Base-by-base conservation (phyloP, 1,140 invertebrate genomes). In the Drosophila micromelanica region DNA sequence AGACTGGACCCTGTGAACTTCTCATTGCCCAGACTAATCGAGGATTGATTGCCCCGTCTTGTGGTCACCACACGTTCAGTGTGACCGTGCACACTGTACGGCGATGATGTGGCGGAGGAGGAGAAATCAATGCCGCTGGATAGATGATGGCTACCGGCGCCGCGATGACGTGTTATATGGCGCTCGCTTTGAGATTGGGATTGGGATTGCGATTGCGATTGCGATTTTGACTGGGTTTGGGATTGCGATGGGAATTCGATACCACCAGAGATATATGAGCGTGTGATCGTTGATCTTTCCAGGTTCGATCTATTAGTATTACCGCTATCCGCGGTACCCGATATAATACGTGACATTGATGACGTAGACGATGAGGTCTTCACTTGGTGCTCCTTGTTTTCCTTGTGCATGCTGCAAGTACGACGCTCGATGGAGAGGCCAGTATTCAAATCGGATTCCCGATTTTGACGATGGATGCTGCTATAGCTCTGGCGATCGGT, bases 401-500 rank as follows among this genome's bases (percentile, higher is more conserved):
- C 94, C 48, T 96, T 93, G 78, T 97, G 96, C 76, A 96, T 93
- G 1, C 95, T 95, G 63, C 80, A 85, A 42, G 95, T 96, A 6
- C 94, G 94, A 59, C 96, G 93, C 67, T 96, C 95, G n/a, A 17
- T 79, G 20, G 69, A 43, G 51, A 23, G 74, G 37, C 67, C 73
- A 11, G 67, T 68, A 9, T 54, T 81, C 23, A 52, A 23, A 3
- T 92, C 93, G 55, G 87, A 94, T 72, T 93, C 94, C 76, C 91
- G 91, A 72, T 92, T 93, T 74, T 93, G 94, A 17, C 96, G 93
- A 84, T 97, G 96, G 74, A 97, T 93, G 9, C 96, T 95, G 67
- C 96, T 97, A 8, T 96, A 93, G 82, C 96, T 96, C 68, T 94
- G 95, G 70, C 96, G 94, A 73, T 97, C 96, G 9, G 71, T 81